Percentiles rank a stretch among this genome's conserved stretches.
These are phyloP conservation scores for Poecilia picta DNA, from an alignment of 2,797 vertebrate species.

Conservation along the genomic window DNA sequence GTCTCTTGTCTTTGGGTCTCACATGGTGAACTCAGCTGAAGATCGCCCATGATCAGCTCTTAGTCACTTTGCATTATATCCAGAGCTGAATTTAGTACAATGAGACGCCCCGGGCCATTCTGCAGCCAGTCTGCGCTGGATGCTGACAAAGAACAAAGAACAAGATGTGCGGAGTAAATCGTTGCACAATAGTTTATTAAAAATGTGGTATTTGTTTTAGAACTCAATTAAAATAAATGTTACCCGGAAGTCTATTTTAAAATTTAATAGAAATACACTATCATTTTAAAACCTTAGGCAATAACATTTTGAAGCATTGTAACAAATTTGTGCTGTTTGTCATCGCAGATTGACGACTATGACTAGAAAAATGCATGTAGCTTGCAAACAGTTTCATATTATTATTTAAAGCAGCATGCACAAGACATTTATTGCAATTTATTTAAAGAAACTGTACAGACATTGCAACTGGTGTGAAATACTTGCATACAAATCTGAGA, in stretches of 20 bases:
- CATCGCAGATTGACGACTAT: not conserved
- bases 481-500: not conserved
- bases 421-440: not conserved
- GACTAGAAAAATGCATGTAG: not conserved
- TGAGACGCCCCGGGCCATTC: conserved; percentile 2
- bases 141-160: not conserved
- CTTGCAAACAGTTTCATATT: not conserved
- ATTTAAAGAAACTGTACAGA: not conserved
- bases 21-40: conserved; percentile 25
- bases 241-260: not conserved
- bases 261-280: not conserved
- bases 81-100: conserved; percentile 20
- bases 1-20: conserved; percentile 32
- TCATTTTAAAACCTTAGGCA: not conserved
- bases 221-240: not conserved
- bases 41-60: conserved; percentile 11
- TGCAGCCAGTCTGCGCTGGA: conserved; percentile 3
- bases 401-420: not conserved
- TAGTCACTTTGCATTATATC: conserved; percentile 41
- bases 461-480: not conserved
- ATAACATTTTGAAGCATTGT: not conserved
- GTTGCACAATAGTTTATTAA: not conserved
- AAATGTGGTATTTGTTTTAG: not conserved
- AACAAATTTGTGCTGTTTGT: not conserved
- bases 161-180: not conserved